phyloP scores from a whole-genome alignment of 2,797 vertebrate genomes.

The Acrocephalus scirpaceus region DNA sequence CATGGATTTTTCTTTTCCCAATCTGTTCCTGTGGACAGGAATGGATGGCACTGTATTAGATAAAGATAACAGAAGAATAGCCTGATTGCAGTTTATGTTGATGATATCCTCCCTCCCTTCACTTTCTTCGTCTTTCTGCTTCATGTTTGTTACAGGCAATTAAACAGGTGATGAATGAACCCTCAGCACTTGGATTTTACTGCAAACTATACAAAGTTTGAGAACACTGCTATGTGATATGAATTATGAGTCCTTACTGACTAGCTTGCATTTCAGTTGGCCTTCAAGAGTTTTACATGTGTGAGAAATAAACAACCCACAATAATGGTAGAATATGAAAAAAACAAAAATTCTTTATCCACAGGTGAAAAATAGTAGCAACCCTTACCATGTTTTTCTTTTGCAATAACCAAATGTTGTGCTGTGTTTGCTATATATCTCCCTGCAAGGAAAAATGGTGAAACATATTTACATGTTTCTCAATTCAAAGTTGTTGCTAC shows the following conservation, averaged over 20 bases:
- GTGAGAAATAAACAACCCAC: constrained; percentile 40
- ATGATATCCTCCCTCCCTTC: background rate
- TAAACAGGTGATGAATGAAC: constrained; percentile 74
- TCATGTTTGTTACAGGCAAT: constrained; percentile 68
- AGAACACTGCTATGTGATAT: constrained; percentile 52
- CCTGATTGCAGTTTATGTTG: background rate
- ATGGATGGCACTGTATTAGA: background rate
- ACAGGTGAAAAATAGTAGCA: constrained; percentile 7
- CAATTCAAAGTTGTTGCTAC: background rate
- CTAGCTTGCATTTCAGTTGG: constrained; percentile 68
- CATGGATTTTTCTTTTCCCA: background rate
- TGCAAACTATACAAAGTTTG: constrained; percentile 53
- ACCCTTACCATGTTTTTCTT: background rate
- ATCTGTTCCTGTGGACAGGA: background rate
- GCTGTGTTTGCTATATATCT: background rate
- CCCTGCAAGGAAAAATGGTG: background rate
- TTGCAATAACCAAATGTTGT: background rate
- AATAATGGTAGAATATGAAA: constrained; percentile 23
- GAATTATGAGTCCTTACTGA: constrained; percentile 58
- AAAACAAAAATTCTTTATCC: constrained; percentile 29
- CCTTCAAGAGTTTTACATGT: constrained; percentile 46
- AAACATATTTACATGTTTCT: background rate
- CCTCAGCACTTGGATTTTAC: constrained; percentile 48
- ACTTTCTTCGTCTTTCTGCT: background rate
- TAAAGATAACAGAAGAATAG: background rate